Conservation (phyloP, 2,113 vertebrate species). For the Dipodomys merriami region DNA sequence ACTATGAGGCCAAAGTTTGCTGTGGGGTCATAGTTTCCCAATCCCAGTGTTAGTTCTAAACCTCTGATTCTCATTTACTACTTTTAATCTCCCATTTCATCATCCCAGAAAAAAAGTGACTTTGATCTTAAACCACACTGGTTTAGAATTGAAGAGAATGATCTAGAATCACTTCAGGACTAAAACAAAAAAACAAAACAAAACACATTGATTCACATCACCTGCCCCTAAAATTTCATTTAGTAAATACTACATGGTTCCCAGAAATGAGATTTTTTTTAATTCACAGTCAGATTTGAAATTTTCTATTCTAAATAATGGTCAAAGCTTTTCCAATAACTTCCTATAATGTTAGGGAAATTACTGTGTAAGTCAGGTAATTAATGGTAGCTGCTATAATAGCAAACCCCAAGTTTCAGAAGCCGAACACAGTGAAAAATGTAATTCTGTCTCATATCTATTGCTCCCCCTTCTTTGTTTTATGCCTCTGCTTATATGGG, state of each 20-base stretch:
- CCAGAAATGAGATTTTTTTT: slow-evolving; percentile 31
- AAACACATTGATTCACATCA: not conserved
- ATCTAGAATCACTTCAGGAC: slow-evolving; percentile 33
- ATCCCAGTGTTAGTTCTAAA: not conserved
- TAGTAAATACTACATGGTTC: not conserved
- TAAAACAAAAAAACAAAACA: too few relatives aligned
- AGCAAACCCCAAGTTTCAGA: slow-evolving; percentile 8
- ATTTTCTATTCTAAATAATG: slow-evolving; percentile 11
- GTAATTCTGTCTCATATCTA: not conserved
- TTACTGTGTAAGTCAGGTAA: not conserved
- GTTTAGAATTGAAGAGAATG: slow-evolving; percentile 30
- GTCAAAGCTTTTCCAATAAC: not conserved
- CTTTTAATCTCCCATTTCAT: slow-evolving; percentile 52
- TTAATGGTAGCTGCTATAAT: not conserved
- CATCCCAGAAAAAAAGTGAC: slow-evolving; percentile 40
- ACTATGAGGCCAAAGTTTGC: not conserved
- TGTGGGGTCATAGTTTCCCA: not conserved
- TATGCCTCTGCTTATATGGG: not conserved
- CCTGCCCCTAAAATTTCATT: not conserved
- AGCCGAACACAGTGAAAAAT: not conserved
- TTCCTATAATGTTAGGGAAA: not conserved
- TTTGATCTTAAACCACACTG: not conserved
- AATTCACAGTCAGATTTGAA: slow-evolving; percentile 37
- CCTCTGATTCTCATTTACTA: not conserved
- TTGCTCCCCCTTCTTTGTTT: not conserved